These are phyloP conservation scores for Nymphalis urticae DNA, from an alignment of 2,888 invertebrate genomes.

Conservation along the genomic window DNA sequence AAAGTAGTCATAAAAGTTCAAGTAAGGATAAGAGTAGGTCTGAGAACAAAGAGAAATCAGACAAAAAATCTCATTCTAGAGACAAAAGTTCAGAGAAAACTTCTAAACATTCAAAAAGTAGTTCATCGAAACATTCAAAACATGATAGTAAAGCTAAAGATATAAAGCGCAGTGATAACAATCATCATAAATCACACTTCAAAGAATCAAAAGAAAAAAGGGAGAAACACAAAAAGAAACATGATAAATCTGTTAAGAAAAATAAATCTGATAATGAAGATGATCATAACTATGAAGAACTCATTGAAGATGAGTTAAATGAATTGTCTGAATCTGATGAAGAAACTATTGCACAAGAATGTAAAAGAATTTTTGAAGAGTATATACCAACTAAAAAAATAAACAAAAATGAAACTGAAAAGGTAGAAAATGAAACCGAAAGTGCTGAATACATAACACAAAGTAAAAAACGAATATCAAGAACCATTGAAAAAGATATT, in stretches of 20 bases:
- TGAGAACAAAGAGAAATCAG: constrained; percentile 56
- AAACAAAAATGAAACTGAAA: constrained; percentile 44
- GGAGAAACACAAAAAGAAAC: constrained; percentile 49
- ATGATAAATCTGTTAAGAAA: constrained; percentile 30
- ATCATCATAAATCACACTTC: constrained; percentile 53
- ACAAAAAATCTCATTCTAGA: constrained; percentile 50
- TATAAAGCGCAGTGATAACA: constrained; percentile 50
- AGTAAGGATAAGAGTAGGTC: constrained; percentile 57
- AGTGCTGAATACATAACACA: constrained; percentile 66
- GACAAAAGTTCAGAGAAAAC: constrained; percentile 32
- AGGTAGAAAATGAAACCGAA: constrained; percentile 48
- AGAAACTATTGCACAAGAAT: constrained; percentile 89
- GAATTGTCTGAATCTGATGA: constrained; percentile 83
- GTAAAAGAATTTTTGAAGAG: constrained; percentile 93
- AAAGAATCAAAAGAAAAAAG: constrained; percentile 55
- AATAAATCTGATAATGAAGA: constrained; percentile 54
- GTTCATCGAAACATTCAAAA: constrained; percentile 34
- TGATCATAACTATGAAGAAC: constrained; percentile 44
- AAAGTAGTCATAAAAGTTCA: constrained; percentile 62
- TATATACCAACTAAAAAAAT: constrained; percentile 79
- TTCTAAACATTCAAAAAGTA: constrained; percentile 31
- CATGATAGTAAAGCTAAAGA: constrained; percentile 47
- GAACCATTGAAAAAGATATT: constrained; percentile 81
- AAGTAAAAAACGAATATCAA: constrained; percentile 87
- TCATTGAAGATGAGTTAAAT: constrained; percentile 51